These are phyloP conservation scores for Trichomycterus rosablanca DNA, from an alignment of 2,113 vertebrate genomes.

Conservation along the genomic window DNA sequence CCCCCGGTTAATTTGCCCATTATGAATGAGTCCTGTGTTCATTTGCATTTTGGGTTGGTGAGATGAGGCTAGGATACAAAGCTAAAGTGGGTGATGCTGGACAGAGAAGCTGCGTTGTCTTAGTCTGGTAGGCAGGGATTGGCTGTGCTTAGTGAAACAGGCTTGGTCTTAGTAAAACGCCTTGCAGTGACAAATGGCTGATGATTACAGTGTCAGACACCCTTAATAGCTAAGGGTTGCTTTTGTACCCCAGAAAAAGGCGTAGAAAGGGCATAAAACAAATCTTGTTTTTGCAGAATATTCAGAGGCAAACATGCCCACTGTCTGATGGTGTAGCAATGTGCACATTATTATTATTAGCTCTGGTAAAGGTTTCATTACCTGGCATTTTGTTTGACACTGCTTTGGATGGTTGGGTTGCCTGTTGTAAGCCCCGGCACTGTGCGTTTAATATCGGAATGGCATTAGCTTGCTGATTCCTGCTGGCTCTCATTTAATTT, in stretches of 20 bases:
- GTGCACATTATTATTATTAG: no score
- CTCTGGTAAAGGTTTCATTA: slow-evolving; percentile 8
- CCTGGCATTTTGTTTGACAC: slow-evolving; percentile 1
- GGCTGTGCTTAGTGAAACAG: slow-evolving; percentile 32
- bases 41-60: slow-evolving; percentile 1
- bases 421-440: slow-evolving; percentile 1
- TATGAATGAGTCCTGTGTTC: slow-evolving; percentile 23
- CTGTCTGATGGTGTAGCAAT: no score
- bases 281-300: no score
- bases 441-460: no score
- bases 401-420: slow-evolving; percentile 5
- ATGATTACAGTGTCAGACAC: slow-evolving; percentile 52
- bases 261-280: no score
- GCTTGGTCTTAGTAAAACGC: slow-evolving; percentile 30
- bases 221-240: slow-evolving; percentile 8
- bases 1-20: neutral
- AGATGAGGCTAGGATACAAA: neutral
- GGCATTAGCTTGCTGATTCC: slow-evolving; percentile 4
- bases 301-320: no score
- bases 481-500: slow-evolving; percentile 12
- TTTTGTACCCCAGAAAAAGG: slow-evolving; percentile 9
- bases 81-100: neutral
- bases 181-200: slow-evolving; percentile 48
- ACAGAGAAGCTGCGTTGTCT: slow-evolving; percentile 18
- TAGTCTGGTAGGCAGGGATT: neutral